Conservation (phyloP, 2,888 invertebrate species). For the Troides oblongomaculatus region DNA sequence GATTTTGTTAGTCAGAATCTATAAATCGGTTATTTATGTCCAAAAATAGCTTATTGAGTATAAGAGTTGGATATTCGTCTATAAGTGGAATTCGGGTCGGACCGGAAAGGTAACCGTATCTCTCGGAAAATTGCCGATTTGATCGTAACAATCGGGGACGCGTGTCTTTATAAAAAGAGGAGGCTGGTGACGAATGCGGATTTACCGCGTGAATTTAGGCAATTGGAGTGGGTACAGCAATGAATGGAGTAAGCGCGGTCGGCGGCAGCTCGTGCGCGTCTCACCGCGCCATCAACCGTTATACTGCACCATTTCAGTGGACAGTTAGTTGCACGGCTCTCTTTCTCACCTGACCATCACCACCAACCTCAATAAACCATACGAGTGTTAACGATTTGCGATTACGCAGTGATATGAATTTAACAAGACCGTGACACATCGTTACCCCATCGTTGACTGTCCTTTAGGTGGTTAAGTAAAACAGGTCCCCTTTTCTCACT, state of each 20-base stretch:
- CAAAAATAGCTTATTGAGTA: constrained; percentile 15
- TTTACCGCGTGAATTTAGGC: constrained; percentile 53
- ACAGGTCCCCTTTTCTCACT: constrained; percentile 53
- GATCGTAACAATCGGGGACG: constrained; percentile 38
- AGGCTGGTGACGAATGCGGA: constrained; percentile 52
- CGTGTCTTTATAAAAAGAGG: constrained; percentile 42
- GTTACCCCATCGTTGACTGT: constrained; percentile 50
- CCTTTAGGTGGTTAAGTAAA: constrained; percentile 51
- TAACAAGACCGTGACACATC: constrained; percentile 52
- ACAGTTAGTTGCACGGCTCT: constrained; percentile 50
- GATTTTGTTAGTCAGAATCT: not conserved
- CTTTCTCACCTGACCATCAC: constrained; percentile 29
- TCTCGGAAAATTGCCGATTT: constrained; percentile 39
- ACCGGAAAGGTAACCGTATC: constrained; percentile 42
- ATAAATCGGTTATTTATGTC: constrained; percentile 4
- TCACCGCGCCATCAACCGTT: constrained; percentile 58
- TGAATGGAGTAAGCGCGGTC: constrained; percentile 31
- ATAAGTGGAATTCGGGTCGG: constrained; percentile 33
- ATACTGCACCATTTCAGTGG: constrained; percentile 61
- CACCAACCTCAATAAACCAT: constrained; percentile 26
- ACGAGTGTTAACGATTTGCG: constrained; percentile 22
- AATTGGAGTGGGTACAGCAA: constrained; percentile 42
- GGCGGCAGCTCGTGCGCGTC: constrained; percentile 56
- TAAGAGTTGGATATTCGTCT: constrained; percentile 19
- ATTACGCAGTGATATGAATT: constrained; percentile 32